phyloP scores from a whole-genome alignment of 1,140 invertebrate genomes.

The Rhyzopertha dominica region DNA sequence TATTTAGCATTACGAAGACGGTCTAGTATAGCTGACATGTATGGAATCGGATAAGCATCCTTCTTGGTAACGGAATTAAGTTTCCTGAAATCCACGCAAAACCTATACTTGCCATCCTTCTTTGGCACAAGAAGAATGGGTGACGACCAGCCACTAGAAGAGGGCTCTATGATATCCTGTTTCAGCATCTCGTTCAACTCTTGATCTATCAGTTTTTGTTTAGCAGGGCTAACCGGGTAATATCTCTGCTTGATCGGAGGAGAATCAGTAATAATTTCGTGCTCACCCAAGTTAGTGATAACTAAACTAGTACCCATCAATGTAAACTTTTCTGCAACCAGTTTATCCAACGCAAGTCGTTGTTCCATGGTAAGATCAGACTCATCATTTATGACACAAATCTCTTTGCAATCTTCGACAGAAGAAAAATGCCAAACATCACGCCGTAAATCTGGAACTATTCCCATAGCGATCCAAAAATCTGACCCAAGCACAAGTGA shows the following conservation, averaged over 20 bases:
- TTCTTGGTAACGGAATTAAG: slow-evolving; percentile 32
- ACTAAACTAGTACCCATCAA: slow-evolving; percentile 9
- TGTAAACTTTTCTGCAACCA: slow-evolving; percentile 1
- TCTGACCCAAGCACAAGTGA: slow-evolving; percentile 17
- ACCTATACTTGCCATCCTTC: slow-evolving; percentile 25
- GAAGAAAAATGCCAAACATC: slow-evolving; percentile 10
- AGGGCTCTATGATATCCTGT: slow-evolving; percentile 23
- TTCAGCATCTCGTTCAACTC: slow-evolving; percentile 27
- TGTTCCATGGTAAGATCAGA: not conserved
- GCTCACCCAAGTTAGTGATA: slow-evolving; percentile 21
- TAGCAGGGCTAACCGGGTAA: slow-evolving; percentile 28
- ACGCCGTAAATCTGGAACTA: slow-evolving; percentile 13
- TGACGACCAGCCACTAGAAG: slow-evolving; percentile 23
- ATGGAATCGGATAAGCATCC: slow-evolving; percentile 35
- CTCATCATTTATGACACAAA: slow-evolving; percentile 9
- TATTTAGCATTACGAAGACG: slow-evolving; percentile 32
- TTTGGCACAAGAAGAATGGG: slow-evolving; percentile 32
- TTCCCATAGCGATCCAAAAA: slow-evolving; percentile 19
- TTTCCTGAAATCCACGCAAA: slow-evolving; percentile 37
- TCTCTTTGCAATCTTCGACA: slow-evolving; percentile 17
- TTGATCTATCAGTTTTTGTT: slow-evolving; percentile 16
- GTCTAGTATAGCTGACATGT: slow-evolving; percentile 36
- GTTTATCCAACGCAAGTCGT: not conserved
- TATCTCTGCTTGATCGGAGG: slow-evolving; percentile 32
- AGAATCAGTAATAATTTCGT: slow-evolving; percentile 18